Conservation (phyloP, 2,113 vertebrate genomes). For the Perccottus glenii region DNA sequence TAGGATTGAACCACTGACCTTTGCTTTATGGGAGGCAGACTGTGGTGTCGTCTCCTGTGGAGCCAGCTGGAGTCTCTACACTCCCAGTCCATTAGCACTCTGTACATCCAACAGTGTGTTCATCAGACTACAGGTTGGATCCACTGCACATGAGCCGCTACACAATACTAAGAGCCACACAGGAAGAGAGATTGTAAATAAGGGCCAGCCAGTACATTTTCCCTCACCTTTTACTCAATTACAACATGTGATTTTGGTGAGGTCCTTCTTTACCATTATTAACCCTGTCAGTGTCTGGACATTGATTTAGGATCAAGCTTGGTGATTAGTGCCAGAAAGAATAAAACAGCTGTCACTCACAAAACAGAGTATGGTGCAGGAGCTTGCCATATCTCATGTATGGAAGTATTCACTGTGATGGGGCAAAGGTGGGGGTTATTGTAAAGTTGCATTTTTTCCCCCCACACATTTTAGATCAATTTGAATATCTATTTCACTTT, state of each 20-base stretch:
- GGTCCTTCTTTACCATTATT: slow-evolving; percentile 71
- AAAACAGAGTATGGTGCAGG: slow-evolving; percentile 57
- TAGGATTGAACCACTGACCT: slow-evolving; percentile 55
- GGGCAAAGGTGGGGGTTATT: slow-evolving; percentile 69
- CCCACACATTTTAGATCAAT: slow-evolving; percentile 39
- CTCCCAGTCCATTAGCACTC: slow-evolving; percentile 56
- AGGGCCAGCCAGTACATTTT: slow-evolving; percentile 18
- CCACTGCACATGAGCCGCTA: slow-evolving; percentile 25
- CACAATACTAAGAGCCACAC: slow-evolving; percentile 25
- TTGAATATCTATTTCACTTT: slow-evolving; percentile 54
- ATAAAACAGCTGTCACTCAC: slow-evolving; percentile 76
- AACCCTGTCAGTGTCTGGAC: slow-evolving; percentile 69
- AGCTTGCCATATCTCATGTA: slow-evolving; percentile 70
- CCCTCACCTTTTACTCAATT: slow-evolving; percentile 16
- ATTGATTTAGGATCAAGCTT: slow-evolving; percentile 77
- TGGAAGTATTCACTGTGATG: slow-evolving; percentile 63
- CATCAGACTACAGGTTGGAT: slow-evolving; percentile 50
- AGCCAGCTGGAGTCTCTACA: slow-evolving; percentile 68
- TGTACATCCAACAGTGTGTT: slow-evolving; percentile 48
- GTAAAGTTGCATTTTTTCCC: slow-evolving; percentile 58
- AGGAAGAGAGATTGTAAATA: slow-evolving; percentile 32
- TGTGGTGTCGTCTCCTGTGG: slow-evolving; percentile 43
- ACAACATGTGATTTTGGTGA: slow-evolving; percentile 50
- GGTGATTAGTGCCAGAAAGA: slow-evolving; percentile 77
- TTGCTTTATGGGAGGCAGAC: slow-evolving; percentile 54